Evolutionary conservation across 1,140 invertebrate species (phyloP).

Genomic region (Cydia fagiglandana): DNA sequence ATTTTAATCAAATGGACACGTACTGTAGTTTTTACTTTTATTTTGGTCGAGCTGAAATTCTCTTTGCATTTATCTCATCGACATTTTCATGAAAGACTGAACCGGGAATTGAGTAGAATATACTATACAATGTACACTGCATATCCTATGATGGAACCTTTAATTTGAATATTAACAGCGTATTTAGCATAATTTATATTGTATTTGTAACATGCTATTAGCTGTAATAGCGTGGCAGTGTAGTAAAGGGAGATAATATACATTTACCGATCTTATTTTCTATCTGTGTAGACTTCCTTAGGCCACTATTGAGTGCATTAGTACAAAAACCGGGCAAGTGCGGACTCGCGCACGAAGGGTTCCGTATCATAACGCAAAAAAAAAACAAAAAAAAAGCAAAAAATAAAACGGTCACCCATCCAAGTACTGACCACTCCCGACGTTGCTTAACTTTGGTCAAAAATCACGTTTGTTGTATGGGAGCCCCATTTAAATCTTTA

Average conservation of each 20-base stretch:
- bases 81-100: not conserved
- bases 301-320: not conserved
- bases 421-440: too few relatives aligned
- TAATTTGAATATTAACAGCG: not conserved
- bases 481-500: too few relatives aligned
- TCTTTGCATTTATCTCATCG: not conserved
- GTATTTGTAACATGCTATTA: not conserved
- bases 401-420: too few relatives aligned
- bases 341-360: too few relatives aligned
- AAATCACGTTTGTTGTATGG: too few relatives aligned
- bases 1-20: not conserved
- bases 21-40: too few relatives aligned
- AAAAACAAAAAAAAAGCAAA: too few relatives aligned
- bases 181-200: too few relatives aligned
- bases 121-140: not conserved
- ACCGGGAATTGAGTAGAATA: not conserved
- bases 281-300: not conserved
- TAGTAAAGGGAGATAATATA: not conserved
- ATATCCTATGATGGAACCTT: not conserved
- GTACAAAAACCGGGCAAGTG: too few relatives aligned
- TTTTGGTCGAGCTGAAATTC: not conserved
- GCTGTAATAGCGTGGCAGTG: not conserved
- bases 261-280: not conserved
- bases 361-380: too few relatives aligned
- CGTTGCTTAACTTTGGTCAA: too few relatives aligned